These are phyloP conservation scores for Andrena bucephala DNA, from an alignment of 2,888 invertebrate species.

Conservation along the genomic window DNA sequence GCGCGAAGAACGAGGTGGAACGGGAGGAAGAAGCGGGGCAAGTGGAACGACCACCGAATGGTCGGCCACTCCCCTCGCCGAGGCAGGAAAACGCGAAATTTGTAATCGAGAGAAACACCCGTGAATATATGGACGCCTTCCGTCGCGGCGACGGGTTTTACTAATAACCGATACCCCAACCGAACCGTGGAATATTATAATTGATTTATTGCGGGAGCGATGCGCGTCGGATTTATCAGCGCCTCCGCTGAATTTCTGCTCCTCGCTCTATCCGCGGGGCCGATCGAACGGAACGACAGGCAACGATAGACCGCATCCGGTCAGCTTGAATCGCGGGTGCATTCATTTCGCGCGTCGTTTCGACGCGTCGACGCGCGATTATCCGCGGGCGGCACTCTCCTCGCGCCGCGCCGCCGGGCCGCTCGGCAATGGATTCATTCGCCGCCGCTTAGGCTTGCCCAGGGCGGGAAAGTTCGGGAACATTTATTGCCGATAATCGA, in stretches of 20 bases:
- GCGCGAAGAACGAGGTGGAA: not conserved
- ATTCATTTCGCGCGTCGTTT: slow-evolving; percentile 58
- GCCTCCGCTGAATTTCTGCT: slow-evolving; percentile 64
- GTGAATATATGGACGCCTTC: slow-evolving; percentile 83
- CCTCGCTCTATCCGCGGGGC: slow-evolving; percentile 40
- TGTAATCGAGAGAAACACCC: slow-evolving; percentile 82
- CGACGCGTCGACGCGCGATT: slow-evolving; percentile 31
- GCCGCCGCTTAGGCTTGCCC: slow-evolving; percentile 32
- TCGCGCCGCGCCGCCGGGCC: not conserved
- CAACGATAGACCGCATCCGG: slow-evolving; percentile 62
- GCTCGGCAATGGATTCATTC: slow-evolving; percentile 12
- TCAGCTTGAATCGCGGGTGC: slow-evolving; percentile 28
- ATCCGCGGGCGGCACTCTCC: not conserved
- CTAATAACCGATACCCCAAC: slow-evolving; percentile 85
- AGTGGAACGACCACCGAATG: not conserved
- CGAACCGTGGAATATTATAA: slow-evolving; percentile 85
- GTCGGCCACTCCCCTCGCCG: slow-evolving; percentile 7
- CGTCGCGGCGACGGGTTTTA: slow-evolving; percentile 83
- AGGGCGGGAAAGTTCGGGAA: slow-evolving; percentile 32
- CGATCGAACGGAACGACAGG: slow-evolving; percentile 62
- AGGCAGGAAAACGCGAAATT: slow-evolving; percentile 77
- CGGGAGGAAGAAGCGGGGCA: not conserved
- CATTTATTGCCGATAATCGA: slow-evolving; percentile 83
- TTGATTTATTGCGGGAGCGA: slow-evolving; percentile 83
- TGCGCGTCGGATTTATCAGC: slow-evolving; percentile 82